These are phyloP conservation scores for Toxotes chatareus DNA, from an alignment of 2,113 vertebrate genomes.

Conservation along the genomic window DNA sequence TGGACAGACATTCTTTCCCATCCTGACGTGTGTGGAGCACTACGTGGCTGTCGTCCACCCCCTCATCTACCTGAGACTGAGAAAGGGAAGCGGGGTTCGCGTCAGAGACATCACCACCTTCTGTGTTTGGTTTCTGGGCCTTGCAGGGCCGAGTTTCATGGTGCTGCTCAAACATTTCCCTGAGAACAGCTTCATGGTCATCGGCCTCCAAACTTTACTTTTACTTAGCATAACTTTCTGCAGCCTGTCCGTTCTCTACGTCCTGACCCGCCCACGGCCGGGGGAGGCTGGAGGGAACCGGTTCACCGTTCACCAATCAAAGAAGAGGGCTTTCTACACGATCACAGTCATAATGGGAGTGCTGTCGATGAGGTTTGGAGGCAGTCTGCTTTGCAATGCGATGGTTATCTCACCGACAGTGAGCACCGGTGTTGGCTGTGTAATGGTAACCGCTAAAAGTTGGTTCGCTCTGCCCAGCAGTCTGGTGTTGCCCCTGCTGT, in stretches of 20 bases:
- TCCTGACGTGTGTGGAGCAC: conserved; percentile 31
- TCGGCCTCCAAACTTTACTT: neutral
- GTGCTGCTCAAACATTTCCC: neutral
- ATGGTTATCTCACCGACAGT: accelerated
- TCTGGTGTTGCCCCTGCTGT: conserved; percentile 31
- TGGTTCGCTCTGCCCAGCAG: neutral
- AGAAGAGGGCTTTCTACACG: conserved; percentile 42
- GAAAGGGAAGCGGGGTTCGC: neutral
- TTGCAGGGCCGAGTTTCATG: neutral
- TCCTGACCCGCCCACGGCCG: conserved; percentile 35
- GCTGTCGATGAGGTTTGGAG: neutral
- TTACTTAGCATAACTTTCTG: conserved; percentile 4
- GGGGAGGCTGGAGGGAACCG: conserved; percentile 8
- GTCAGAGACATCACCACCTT: neutral
- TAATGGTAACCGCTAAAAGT: neutral
- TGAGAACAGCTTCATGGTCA: neutral
- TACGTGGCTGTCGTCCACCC: conserved; percentile 57
- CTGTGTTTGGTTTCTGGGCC: neutral
- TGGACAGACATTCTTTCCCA: neutral
- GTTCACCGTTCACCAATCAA: conserved; percentile 5
- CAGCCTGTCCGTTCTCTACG: conserved; percentile 32
- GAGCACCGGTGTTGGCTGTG: accelerated
- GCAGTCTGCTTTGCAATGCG: accelerated
- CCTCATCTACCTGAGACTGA: conserved; percentile 32
- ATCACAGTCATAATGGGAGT: conserved; percentile 12